Evolutionary conservation across 2,113 vertebrate species (phyloP).

Genomic region (Uria lomvia): DNA sequence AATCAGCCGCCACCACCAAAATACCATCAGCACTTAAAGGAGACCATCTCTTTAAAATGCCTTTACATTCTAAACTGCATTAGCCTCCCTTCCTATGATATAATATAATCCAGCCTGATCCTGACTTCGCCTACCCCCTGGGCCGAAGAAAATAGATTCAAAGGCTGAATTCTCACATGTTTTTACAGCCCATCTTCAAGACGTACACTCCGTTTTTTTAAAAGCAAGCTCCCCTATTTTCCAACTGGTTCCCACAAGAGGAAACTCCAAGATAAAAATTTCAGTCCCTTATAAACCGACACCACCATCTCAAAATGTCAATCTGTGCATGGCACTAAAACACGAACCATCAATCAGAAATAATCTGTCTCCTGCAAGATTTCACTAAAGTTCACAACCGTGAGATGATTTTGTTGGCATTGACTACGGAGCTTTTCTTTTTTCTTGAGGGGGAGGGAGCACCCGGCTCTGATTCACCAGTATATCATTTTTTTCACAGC

Average conservation of each 20-base stretch:
- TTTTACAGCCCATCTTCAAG: slow-evolving; percentile 8
- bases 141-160: slow-evolving; percentile 25
- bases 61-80: slow-evolving; percentile 32
- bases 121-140: not conserved
- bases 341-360: slow-evolving; percentile 51
- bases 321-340: slow-evolving; percentile 30
- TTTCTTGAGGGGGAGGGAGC: slow-evolving; percentile 12
- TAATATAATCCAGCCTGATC: slow-evolving; percentile 31
- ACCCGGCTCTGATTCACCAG: not conserved
- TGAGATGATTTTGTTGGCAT: slow-evolving; percentile 41
- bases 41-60: slow-evolving; percentile 46
- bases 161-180: slow-evolving; percentile 12
- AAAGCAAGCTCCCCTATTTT: not conserved
- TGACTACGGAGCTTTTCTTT: not conserved
- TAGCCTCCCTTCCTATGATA: slow-evolving; percentile 9
- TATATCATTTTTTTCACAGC: not conserved
- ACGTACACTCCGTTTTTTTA: not conserved
- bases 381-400: not conserved
- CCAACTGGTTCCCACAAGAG: not conserved
- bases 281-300: not conserved
- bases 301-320: slow-evolving; percentile 27
- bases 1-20: slow-evolving; percentile 16
- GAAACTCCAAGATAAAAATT: slow-evolving; percentile 16
- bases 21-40: slow-evolving; percentile 44
- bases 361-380: slow-evolving; percentile 45